A percentile compares a stretch with the other conserved stretches of the same genome.
Evolutionary conservation across 2,113 vertebrate species (phyloP).

Genomic region (Alexandromys fortis): DNA sequence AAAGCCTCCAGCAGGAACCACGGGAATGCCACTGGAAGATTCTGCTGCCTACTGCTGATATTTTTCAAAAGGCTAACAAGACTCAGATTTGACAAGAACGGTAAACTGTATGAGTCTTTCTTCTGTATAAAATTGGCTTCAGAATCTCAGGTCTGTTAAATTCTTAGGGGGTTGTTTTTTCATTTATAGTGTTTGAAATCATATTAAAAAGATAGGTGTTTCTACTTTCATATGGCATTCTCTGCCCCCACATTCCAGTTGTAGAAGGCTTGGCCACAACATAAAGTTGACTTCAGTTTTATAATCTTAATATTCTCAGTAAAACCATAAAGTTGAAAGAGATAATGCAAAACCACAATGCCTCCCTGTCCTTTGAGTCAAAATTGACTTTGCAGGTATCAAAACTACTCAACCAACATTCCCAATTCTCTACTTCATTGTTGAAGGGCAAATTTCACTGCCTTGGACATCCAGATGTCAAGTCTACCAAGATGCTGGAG

Average conservation of each 20-base stretch:
- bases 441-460: neutral
- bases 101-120: neutral
- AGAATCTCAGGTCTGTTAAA: neutral
- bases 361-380: neutral
- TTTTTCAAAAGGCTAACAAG: neutral
- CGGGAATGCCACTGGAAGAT: neutral
- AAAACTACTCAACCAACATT: neutral
- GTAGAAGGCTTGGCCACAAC: neutral
- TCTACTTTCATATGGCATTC: neutral
- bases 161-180: neutral
- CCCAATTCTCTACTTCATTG: neutral
- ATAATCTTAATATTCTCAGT: neutral
- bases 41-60: too few species aligned
- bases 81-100: neutral
- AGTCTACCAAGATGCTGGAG: neutral
- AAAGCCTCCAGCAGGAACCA: neutral
- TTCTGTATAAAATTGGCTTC: neutral
- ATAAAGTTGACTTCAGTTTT: neutral
- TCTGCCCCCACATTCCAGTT: neutral
- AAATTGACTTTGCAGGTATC: neutral
- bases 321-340: neutral
- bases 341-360: neutral
- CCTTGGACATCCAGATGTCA: neutral
- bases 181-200: neutral
- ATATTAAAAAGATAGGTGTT: neutral